A percentile compares a stretch with the other conserved stretches of the same genome.
phyloP scores from a whole-genome alignment of 2,113 vertebrate species.

The Tupaia chinensis region DNA sequence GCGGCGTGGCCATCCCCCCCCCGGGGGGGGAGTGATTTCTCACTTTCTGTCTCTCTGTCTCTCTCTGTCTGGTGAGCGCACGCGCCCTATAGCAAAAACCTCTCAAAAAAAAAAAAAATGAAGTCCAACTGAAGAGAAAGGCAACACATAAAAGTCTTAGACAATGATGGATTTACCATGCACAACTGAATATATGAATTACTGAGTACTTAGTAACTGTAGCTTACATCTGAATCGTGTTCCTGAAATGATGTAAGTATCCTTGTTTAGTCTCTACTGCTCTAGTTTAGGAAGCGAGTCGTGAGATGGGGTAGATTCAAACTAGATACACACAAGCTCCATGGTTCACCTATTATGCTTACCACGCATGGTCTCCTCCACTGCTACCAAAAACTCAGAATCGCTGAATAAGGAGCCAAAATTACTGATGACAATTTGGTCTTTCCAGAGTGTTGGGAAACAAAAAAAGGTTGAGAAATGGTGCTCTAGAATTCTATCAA shows the following conservation, averaged over 20 bases:
- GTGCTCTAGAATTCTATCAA: background rate
- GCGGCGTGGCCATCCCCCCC: too few species aligned
- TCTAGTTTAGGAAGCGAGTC: background rate
- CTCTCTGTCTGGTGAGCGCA: too few species aligned
- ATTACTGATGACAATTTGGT: background rate
- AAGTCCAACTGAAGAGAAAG: constrained; percentile 9
- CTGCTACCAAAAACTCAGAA: background rate
- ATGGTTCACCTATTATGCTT: background rate
- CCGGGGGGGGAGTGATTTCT: too few species aligned
- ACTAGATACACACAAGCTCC: background rate
- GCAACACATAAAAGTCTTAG: background rate
- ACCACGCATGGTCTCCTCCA: background rate
- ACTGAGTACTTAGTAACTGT: background rate
- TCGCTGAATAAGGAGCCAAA: background rate
- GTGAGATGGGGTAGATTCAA: background rate
- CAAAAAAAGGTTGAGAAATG: background rate
- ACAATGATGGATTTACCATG: background rate
- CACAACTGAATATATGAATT: background rate
- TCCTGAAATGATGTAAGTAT: background rate
- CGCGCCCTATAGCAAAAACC: too few species aligned
- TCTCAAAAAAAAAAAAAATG: background rate
- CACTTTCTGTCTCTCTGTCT: too few species aligned
- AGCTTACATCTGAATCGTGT: background rate
- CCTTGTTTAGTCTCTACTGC: background rate
- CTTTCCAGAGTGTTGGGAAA: background rate